phyloP scores from a whole-genome alignment of 2,888 invertebrate genomes.

The Sicus ferrugineus region DNA sequence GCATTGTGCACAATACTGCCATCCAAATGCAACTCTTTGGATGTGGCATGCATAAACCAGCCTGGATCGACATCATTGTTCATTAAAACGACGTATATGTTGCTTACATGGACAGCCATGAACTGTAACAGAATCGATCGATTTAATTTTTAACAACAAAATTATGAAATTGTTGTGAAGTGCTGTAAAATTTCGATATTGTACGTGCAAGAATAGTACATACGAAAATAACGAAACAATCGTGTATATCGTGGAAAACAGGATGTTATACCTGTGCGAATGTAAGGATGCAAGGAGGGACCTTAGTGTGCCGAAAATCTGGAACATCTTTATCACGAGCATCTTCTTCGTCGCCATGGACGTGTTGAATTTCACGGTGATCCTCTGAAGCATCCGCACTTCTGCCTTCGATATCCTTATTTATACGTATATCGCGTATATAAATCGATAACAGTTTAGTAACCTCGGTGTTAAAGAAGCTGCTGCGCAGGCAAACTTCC shows the following conservation, averaged over 20 bases:
- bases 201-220: background rate
- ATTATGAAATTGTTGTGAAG: background rate
- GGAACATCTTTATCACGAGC: constrained; percentile 62
- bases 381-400: constrained; percentile 48
- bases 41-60: constrained; percentile 76
- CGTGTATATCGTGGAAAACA: background rate
- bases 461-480: constrained; percentile 87
- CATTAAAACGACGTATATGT: constrained; percentile 73
- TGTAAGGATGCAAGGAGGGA: constrained; percentile 81
- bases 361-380: constrained; percentile 61
- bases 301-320: constrained; percentile 78
- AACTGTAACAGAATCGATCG: constrained; percentile 68
- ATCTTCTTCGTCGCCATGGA: constrained; percentile 19
- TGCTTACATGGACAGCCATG: constrained; percentile 84
- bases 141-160: background rate
- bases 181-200: background rate
- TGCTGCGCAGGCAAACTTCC: constrained; percentile 84
- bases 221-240: background rate
- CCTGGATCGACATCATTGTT: constrained; percentile 71
- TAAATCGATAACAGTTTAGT: constrained; percentile 84
- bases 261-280: constrained; percentile 77
- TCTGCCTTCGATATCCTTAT: constrained; percentile 74
- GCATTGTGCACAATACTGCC: constrained; percentile 74
- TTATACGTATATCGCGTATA: constrained; percentile 81
- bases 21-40: constrained; percentile 75